Percentiles rank a stretch among this genome's conserved stretches.
Evolutionary conservation across 2,113 vertebrate genomes (phyloP).

Genomic region (Pogonocichla stellata): DNA sequence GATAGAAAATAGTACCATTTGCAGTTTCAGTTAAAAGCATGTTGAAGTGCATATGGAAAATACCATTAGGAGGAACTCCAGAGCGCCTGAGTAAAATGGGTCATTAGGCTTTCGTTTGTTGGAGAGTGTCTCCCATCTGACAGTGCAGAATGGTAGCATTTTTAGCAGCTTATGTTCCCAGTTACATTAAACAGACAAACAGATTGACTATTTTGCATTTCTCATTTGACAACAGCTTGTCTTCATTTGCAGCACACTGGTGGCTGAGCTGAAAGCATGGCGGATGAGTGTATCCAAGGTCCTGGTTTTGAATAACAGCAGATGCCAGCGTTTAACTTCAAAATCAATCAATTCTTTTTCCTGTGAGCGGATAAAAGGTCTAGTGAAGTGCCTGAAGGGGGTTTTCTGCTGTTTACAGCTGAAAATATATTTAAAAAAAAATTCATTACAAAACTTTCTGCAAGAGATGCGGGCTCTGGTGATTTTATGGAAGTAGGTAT

Average conservation of each 20-base stretch:
- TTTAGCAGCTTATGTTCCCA: slow-evolving; percentile 89
- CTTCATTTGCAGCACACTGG: slow-evolving; percentile 84
- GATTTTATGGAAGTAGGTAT: slow-evolving; percentile 9
- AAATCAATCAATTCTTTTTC: slow-evolving; percentile 86
- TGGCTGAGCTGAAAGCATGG: slow-evolving; percentile 76
- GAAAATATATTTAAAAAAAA: slow-evolving; percentile 62
- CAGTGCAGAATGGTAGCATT: slow-evolving; percentile 85
- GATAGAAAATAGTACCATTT: slow-evolving; percentile 84
- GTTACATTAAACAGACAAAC: slow-evolving; percentile 96
- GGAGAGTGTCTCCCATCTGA: slow-evolving; percentile 95
- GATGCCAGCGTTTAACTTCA: slow-evolving; percentile 84
- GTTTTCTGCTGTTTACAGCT: slow-evolving; percentile 76
- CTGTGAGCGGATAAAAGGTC: slow-evolving; percentile 81
- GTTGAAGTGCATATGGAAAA: slow-evolving; percentile 91
- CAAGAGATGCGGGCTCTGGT: background rate
- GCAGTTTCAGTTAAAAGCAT: slow-evolving; percentile 86
- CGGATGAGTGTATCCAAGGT: slow-evolving; percentile 73
- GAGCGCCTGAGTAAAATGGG: slow-evolving; percentile 92
- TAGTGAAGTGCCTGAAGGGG: slow-evolving; percentile 75
- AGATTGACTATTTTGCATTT: slow-evolving; percentile 95
- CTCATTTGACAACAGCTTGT: slow-evolving; percentile 91
- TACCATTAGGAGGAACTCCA: slow-evolving; percentile 89
- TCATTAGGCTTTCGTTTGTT: slow-evolving; percentile 98
- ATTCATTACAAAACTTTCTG: slow-evolving; percentile 71
- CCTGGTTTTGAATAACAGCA: slow-evolving; percentile 87